Conservation (phyloP, 2,888 invertebrate species). For the Papilio gigon region DNA sequence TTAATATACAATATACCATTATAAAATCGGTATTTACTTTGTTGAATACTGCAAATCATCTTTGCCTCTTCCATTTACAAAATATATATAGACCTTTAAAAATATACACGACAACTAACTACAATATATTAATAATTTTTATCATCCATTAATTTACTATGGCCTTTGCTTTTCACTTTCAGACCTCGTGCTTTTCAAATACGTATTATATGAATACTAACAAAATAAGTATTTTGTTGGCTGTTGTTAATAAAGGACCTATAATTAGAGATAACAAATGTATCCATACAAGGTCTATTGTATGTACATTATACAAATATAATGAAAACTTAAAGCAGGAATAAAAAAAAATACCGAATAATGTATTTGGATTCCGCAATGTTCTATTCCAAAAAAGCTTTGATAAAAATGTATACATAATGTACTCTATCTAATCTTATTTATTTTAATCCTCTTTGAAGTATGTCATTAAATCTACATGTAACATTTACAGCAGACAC, state of each 20-base stretch:
- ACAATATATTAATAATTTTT: not conserved
- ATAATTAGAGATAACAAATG: not conserved
- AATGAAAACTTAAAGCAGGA: not conserved
- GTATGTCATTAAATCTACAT: not conserved
- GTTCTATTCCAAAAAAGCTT: too few species aligned
- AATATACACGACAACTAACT: too few species aligned
- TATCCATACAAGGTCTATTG: not conserved
- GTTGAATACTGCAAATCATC: not conserved
- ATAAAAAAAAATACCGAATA: not conserved
- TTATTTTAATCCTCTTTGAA: conserved; percentile 14
- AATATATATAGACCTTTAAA: too few species aligned
- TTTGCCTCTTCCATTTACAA: not conserved
- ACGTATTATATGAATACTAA: not conserved
- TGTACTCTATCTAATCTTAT: not conserved
- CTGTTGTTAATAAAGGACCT: not conserved
- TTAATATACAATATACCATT: too few species aligned
- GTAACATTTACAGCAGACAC: not conserved
- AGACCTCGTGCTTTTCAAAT: conserved; percentile 18
- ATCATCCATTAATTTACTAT: conserved; percentile 21
- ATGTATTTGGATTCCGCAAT: too few species aligned
- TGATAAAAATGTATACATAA: not conserved
- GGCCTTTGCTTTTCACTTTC: not conserved
- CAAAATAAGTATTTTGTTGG: not conserved
- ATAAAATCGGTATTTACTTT: not conserved
- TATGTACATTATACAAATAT: too few species aligned